Percentiles rank a stretch among this genome's conserved stretches.
These are phyloP conservation scores for Nibea albiflora DNA, from an alignment of 2,113 vertebrate species.

Conservation along the genomic window DNA sequence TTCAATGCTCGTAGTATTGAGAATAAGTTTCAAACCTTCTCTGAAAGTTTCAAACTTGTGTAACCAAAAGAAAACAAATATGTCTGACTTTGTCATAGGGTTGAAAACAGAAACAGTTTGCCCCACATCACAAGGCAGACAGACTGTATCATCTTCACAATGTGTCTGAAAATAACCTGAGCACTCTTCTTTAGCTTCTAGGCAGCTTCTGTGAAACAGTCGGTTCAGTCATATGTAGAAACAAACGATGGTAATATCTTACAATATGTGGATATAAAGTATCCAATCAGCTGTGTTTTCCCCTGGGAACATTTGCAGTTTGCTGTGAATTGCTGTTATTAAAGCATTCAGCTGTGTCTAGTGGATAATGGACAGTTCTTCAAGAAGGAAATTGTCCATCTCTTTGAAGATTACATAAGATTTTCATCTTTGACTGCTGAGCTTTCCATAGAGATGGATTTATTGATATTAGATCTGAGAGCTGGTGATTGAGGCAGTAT, in stretches of 20 bases:
- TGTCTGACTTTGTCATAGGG: background rate
- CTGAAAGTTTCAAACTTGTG: background rate
- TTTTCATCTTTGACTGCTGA: background rate
- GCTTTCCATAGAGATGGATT: background rate
- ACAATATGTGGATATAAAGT: background rate
- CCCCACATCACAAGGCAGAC: background rate
- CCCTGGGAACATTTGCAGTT: background rate
- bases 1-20: background rate
- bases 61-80: constrained; percentile 13
- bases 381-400: background rate
- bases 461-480: constrained; percentile 12
- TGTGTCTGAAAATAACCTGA: constrained; percentile 38
- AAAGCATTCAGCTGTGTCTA: background rate
- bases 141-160: constrained; percentile 20
- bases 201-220: constrained; percentile 26
- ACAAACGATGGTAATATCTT: background rate
- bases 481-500: background rate
- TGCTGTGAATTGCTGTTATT: background rate
- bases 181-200: constrained; percentile 10
- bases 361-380: background rate
- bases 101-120: background rate
- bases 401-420: background rate
- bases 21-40: background rate
- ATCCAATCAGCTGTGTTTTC: background rate
- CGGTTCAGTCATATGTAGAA: constrained; percentile 30